Conservation (phyloP, 2,797 vertebrate species). For the Protosalanx chinensis region DNA sequence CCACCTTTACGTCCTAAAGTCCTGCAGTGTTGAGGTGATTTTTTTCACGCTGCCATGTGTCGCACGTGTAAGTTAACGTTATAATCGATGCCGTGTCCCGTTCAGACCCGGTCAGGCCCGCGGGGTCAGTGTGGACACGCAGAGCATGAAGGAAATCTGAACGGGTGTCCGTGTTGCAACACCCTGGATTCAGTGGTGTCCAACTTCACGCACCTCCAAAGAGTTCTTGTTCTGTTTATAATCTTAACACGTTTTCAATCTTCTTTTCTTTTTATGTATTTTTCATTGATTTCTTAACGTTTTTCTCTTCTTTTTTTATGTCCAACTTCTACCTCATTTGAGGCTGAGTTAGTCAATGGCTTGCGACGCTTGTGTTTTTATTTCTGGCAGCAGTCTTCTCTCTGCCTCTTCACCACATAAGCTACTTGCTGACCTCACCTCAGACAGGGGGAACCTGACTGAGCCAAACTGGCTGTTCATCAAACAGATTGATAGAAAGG, state of each 20-base stretch:
- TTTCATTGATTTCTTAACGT: slow-evolving; percentile 2
- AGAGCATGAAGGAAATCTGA: too few species aligned
- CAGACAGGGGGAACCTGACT: too few species aligned
- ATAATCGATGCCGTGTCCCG: background rate
- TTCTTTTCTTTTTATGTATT: slow-evolving; percentile 30
- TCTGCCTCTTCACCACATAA: too few species aligned
- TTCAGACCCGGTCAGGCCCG: background rate
- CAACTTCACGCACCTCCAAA: background rate
- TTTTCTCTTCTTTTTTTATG: slow-evolving; percentile 33
- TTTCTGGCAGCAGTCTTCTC: too few species aligned
- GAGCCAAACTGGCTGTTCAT: too few species aligned
- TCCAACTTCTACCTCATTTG: slow-evolving; percentile 67
- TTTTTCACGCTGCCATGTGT: background rate
- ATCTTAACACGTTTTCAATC: background rate
- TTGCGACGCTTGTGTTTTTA: background rate
- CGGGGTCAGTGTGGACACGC: too few species aligned
- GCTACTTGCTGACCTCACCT: too few species aligned
- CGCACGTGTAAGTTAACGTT: background rate
- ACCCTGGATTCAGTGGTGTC: background rate
- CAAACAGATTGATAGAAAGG: too few species aligned
- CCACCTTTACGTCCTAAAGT: too few species aligned
- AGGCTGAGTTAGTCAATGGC: slow-evolving; percentile 54
- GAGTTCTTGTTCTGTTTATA: slow-evolving; percentile 16
- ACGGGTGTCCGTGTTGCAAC: too few species aligned
- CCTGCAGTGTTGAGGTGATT: background rate